A percentile compares a stretch with the other conserved stretches of the same genome.
Evolutionary conservation across 2,797 vertebrate genomes (phyloP).

Genomic region (Nannoperca obscura): DNA sequence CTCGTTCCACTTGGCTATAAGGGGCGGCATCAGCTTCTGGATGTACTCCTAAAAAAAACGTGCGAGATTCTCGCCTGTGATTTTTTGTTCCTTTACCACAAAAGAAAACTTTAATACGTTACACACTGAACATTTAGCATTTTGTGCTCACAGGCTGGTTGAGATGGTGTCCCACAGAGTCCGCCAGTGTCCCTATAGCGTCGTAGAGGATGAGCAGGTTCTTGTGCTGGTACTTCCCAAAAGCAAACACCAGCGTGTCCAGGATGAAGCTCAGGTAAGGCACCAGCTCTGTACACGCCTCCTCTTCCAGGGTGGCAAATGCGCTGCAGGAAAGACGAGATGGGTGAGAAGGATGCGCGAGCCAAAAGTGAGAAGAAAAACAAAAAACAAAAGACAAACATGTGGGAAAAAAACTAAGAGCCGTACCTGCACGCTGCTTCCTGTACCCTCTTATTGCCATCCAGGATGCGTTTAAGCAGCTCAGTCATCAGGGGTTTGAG

Average conservation of each 20-base stretch:
- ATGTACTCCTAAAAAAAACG: slow-evolving; percentile 89
- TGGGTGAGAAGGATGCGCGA: background rate
- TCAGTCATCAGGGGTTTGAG: slow-evolving; percentile 97
- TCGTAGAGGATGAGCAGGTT: slow-evolving; percentile 96
- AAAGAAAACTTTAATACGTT: background rate
- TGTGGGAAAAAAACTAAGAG: background rate
- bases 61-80: background rate
- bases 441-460: slow-evolving; percentile 95
- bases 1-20: slow-evolving; percentile 97
- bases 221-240: slow-evolving; percentile 97
- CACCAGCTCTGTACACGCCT: slow-evolving; percentile 95
- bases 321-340: slow-evolving; percentile 77
- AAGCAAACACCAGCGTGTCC: slow-evolving; percentile 95
- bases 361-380: background rate
- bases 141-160: slow-evolving; percentile 87
- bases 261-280: slow-evolving; percentile 96
- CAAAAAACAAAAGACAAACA: background rate
- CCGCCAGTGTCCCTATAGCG: slow-evolving; percentile 93
- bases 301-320: slow-evolving; percentile 95
- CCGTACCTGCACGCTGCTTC: slow-evolving; percentile 94
- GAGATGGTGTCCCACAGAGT: slow-evolving; percentile 96
- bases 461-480: slow-evolving; percentile 94
- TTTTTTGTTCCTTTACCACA: background rate
- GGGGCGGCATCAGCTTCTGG: slow-evolving; percentile 94
- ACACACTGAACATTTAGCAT: background rate